phyloP scores from a whole-genome alignment of 2,888 invertebrate species.

The Diachrysia chrysitis region DNA sequence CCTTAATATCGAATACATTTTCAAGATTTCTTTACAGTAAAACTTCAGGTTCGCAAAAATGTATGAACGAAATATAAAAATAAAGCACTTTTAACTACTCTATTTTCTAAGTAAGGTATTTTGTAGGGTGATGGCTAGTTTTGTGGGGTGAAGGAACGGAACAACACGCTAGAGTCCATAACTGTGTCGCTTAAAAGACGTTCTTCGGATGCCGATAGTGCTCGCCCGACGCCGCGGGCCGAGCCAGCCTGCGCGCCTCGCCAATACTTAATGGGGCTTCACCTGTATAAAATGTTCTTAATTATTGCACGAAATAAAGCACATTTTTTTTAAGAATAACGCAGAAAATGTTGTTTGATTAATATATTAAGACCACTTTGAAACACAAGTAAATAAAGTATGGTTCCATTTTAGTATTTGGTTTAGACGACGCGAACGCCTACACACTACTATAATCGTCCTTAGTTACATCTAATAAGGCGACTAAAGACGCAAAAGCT shows the following conservation, averaged over 20 bases:
- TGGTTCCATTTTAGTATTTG: neutral
- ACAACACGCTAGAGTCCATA: conserved; percentile 63
- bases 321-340: neutral
- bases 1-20: conserved; percentile 54
- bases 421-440: neutral
- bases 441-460: neutral
- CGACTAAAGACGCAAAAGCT: neutral
- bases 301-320: conserved; percentile 6
- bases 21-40: conserved; percentile 56
- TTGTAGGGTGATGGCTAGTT: conserved; percentile 70
- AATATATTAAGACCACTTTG: neutral
- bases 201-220: conserved; percentile 60
- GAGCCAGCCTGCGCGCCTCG: conserved; percentile 68
- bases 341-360: neutral
- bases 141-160: conserved; percentile 59
- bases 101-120: conserved; percentile 59
- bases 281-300: conserved; percentile 69
- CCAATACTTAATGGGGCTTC: conserved; percentile 84
- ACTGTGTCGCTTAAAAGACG: conserved; percentile 61
- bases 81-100: conserved; percentile 64
- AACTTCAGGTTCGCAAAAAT: conserved; percentile 46
- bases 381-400: neutral
- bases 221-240: conserved; percentile 57
- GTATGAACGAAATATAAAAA: conserved; percentile 69
- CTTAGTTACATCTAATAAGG: conserved; percentile 4